These are phyloP conservation scores for Corydoras sp. DNA, from an alignment of 2,113 vertebrate genomes.

Conservation along the genomic window DNA sequence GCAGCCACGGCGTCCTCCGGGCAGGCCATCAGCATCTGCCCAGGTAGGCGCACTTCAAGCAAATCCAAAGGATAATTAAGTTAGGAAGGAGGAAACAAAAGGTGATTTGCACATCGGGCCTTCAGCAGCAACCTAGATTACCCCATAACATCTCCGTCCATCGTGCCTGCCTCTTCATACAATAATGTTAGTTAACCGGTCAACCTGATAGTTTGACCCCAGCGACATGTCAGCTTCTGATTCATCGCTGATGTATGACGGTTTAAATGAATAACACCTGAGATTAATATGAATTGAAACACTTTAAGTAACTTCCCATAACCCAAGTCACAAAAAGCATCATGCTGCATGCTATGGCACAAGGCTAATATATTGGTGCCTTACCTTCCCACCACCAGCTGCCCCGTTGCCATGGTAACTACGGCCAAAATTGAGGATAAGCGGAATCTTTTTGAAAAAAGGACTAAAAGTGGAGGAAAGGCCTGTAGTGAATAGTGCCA, in stretches of 20 bases:
- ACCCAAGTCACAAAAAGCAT: not conserved
- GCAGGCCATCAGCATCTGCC: no score
- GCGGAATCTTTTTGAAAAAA: conserved; percentile 15
- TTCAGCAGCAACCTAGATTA: conserved; percentile 5
- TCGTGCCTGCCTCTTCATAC: not conserved
- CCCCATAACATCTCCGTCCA: not conserved
- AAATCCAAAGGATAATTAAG: no score
- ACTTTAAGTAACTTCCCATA: not conserved
- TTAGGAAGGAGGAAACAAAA: no score
- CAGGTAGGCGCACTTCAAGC: no score
- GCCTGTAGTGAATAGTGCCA: conserved; percentile 1
- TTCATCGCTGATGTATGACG: no score
- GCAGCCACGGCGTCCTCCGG: no score
- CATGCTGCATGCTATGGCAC: not conserved
- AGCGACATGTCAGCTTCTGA: not conserved
- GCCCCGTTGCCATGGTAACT: conserved; percentile 36
- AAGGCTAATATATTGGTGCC: conserved; percentile 20
- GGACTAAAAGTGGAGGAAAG: conserved; percentile 1
- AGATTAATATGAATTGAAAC: not conserved
- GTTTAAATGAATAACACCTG: no score
- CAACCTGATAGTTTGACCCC: conserved; percentile 24
- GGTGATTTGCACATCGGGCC: conserved; percentile 10
- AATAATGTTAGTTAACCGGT: conserved; percentile 18
- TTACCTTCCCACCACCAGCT: conserved; percentile 16
- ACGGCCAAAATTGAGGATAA: conserved; percentile 16